Base-by-base conservation (phyloP, 2,888 invertebrate species). In the Isotomurus palustris region DNA sequence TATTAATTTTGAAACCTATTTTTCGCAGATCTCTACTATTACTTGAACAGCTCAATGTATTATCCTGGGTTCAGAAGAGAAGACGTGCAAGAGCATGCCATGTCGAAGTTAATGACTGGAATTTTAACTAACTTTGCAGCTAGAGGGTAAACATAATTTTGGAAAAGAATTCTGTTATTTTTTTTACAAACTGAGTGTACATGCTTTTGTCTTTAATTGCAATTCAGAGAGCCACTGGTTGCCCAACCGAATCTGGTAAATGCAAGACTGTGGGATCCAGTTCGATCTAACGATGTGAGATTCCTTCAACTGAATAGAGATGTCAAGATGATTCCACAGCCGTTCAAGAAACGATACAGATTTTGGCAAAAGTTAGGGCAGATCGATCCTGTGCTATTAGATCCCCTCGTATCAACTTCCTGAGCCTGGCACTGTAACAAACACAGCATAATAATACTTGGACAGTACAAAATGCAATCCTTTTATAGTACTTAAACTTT, bases 91-190 rank as follows among this genome's bases (percentile, higher is more conserved):
- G 61, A 60, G 36, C 43, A 43, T 6, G 51, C 41, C n/a, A 22
- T 66, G 19, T 64, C 64, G 10, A 59, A 60, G 53, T 54, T 64
- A 1, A 56, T 66, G 58, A 60, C 60, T 22, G 60, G 56, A 21
- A 32, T 60, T n/a, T 48, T 64, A 12, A 36, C 56, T 10, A 58
- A 58, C 6, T 60, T 64, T 58, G 55, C 60, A 5, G 50, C 44
- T 3, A 53, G 43, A 35, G 60, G 60, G 64, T 64, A 50, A 49
- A 40, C 17, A 40, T 8, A 40, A 14, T 40, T 8, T n/a, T 14
- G 19, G 19, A 14, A 40, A 6, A 14, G 4, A 43, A 41, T 21
- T 19, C 29, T 19, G 14, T n/a, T 52, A 27, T 43, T 44, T 10
- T 5, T 50, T 50, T 19, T 6, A 21, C 21, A 40, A 40, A 14